These are phyloP conservation scores for Rhipidura dahli DNA, from an alignment of 2,113 vertebrate genomes.

Conservation along the genomic window DNA sequence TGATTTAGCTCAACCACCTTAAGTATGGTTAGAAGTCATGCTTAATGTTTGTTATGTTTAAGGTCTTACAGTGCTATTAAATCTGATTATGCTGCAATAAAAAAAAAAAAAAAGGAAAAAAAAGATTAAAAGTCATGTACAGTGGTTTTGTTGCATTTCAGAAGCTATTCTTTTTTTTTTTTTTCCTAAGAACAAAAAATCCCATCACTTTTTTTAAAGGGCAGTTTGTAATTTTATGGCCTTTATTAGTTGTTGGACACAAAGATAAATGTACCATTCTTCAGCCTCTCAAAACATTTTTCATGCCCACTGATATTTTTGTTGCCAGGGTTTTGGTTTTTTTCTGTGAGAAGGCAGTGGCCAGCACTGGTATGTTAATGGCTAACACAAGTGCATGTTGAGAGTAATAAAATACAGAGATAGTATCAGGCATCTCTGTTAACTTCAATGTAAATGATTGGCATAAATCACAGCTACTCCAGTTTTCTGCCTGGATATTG, in stretches of 20 bases:
- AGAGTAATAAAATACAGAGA: constrained; percentile 27
- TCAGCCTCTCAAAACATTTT: not conserved
- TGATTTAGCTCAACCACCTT: not conserved
- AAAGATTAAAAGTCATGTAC: not conserved
- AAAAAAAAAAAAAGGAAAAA: not conserved
- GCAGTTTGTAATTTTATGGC: not conserved
- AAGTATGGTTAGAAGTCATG: not conserved
- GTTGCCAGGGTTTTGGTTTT: not conserved
- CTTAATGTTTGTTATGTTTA: not conserved
- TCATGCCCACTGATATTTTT: not conserved
- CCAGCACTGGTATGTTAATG: constrained; percentile 11
- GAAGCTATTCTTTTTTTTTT: not conserved
- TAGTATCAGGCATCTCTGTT: not conserved
- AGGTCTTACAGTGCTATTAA: not conserved
- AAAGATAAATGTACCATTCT: not conserved
- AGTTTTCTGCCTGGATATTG: not conserved
- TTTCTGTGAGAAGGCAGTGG: not conserved
- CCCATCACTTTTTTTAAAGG: not conserved
- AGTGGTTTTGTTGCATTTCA: not conserved
- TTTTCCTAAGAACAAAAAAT: not conserved
- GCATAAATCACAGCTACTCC: not conserved
- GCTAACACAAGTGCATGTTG: not conserved
- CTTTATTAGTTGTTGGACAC: not conserved
- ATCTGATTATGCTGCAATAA: not conserved
- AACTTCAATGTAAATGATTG: not conserved